Base-by-base conservation (phyloP, 2,888 invertebrate species). In the Lutraria lutraria region DNA sequence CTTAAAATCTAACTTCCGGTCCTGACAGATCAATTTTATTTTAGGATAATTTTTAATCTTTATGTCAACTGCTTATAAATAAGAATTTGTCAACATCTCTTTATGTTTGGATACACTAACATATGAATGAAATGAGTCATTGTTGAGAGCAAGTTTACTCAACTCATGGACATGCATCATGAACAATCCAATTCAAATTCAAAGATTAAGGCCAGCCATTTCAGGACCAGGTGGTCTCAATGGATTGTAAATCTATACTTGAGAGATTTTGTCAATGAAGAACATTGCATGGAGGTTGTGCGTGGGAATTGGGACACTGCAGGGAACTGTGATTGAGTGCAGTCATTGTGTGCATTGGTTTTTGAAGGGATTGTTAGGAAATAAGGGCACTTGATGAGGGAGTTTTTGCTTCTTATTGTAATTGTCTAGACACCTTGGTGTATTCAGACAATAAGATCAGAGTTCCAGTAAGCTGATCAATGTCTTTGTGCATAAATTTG, bases 151-250 rank as follows among this genome's bases (percentile, higher is more conserved):
- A 13, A 68, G 63, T 25, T 68, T 4, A 68, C 10, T 25, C 25
- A 25, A 25, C 25, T n/a, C 63, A 68, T n/a, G n/a, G n/a, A 4
- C 63, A 68, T 85, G 85, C 76, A 79, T 76, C 68, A 85, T 31
- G 34, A 72, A 56, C 56, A 34, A 76, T 85, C 76, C 85, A 85
- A 76, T 85, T 85, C 54, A 85, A 85, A 85, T 85, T 68, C 29
- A 25, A 63, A 25, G 25, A 25, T 25, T n/a, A 13, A 68, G 63
- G 63, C 25, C 56, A 68, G 25, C n/a, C 63, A 25, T 68, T 21
- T 68, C 12, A 25, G 3, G 63, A 68, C n/a, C 63, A 25, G n/a
- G 25, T 43, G 2, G n/a, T 25, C 63, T 25, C n/a, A 21, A 12
- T 12, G 63, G 63, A 25, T 25, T n/a, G n/a, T 10, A 4, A 25